A percentile compares a stretch with the other conserved stretches of the same genome.
Conservation (phyloP, 2,113 vertebrate genomes). For the Stigmatopora argus region DNA sequence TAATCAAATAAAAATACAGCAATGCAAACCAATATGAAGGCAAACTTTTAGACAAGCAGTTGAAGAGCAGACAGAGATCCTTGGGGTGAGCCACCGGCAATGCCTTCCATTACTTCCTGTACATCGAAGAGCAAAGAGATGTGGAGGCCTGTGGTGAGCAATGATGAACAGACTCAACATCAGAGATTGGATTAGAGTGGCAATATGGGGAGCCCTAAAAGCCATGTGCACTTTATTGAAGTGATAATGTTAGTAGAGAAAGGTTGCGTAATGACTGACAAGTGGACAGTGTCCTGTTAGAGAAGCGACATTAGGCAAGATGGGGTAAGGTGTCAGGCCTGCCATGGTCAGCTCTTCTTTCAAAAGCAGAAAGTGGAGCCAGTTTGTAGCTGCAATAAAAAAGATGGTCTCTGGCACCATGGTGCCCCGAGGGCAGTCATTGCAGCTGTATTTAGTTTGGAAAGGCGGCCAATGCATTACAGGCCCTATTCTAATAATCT, state of each 20-base stretch:
- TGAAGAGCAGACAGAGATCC: conserved; percentile 44
- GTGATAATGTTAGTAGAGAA: conserved; percentile 69
- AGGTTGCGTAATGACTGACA: conserved; percentile 54
- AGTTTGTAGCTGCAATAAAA: conserved; percentile 28
- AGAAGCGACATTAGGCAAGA: conserved; percentile 44
- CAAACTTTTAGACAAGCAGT: conserved; percentile 57
- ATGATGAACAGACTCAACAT: conserved; percentile 67
- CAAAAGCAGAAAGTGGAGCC: conserved; percentile 31
- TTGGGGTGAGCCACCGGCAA: conserved; percentile 45
- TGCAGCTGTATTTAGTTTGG: conserved; percentile 33
- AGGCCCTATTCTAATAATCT: conserved; percentile 40
- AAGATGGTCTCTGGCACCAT: conserved; percentile 17
- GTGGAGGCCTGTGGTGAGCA: conserved; percentile 46
- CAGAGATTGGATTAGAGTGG: conserved; percentile 71
- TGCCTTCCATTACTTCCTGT: conserved; percentile 60
- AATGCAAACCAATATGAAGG: conserved; percentile 35
- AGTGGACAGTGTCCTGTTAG: conserved; percentile 54
- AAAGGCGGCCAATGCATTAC: conserved; percentile 40
- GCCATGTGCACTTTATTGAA: conserved; percentile 66
- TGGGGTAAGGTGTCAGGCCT: conserved; percentile 34
- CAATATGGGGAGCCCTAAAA: conserved; percentile 65
- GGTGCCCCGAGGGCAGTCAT: conserved; percentile 40
- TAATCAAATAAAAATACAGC: conserved; percentile 63
- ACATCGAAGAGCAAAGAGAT: conserved; percentile 43
- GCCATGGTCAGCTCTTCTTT: conserved; percentile 43